Base-by-base conservation (phyloP, 1,140 invertebrate genomes). In the Bicyclus anynana region DNA sequence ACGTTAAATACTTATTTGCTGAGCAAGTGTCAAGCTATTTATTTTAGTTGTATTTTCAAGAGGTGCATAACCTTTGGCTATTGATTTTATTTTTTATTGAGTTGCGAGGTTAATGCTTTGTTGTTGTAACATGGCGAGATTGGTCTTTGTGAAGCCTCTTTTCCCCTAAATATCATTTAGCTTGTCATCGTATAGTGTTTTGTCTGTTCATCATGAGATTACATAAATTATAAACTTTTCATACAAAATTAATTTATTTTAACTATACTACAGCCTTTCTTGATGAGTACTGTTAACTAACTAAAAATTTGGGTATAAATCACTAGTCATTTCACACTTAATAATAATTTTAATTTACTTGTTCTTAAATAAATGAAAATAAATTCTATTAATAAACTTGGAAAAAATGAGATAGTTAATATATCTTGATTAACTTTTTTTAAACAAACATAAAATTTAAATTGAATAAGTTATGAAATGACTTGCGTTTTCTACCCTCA, bases 31-130 rank as follows among this genome's bases (percentile, higher is more conserved):
- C 21, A 47, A 7, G 21, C 1, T 44, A n/a, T 42, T 23, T 46
- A 47, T 26, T 26, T 47, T 26, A 14, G 23, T 26, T 47, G 23
- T 40, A 12, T 46, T 27, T 23, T 27, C 21, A 47, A 47, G 18
- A 27, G 44, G 44, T 47, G 44, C 13, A 20, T 47, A 44, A 44
- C 40, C 40, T 20, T 44, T 44, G 16, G 5, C 18, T 44, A 47
- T 47, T 47, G 44, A 47, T 47, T 47, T 47, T 47, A 26, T 47
- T 47, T 44, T 23, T 47, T 47, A 47, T 47, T 47, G 23, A 23
- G 23, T 26, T 26, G 12, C 12, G 27, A 26, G 44, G 21, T 47
- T 23, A 47, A 47, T 47, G 44, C 44, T 47, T 47, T 26, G 20
- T 47, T 47, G 21, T 47, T 4, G 27, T 47, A 42, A 42, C 3